Percentiles rank a stretch among this genome's conserved stretches.
These are phyloP conservation scores for Hypomesus transpacificus DNA, from an alignment of 2,113 vertebrate genomes.

Conservation along the genomic window DNA sequence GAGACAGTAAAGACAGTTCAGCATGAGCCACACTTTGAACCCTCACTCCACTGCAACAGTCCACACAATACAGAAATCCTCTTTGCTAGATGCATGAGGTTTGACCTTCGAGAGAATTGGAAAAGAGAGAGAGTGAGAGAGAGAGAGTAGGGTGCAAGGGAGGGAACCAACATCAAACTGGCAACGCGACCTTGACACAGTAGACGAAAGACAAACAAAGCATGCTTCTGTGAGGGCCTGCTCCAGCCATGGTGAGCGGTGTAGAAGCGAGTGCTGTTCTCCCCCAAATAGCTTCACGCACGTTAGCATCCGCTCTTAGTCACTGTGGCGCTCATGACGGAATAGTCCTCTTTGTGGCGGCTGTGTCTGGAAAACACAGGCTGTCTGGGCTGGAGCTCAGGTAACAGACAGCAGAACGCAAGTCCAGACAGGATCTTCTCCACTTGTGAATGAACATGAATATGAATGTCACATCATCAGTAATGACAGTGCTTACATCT, in stretches of 20 bases:
- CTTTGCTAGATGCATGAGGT: constrained; percentile 39
- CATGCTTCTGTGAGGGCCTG: constrained; percentile 46
- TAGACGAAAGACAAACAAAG: constrained; percentile 61
- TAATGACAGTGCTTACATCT: constrained; percentile 27
- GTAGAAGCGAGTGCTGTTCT: constrained; percentile 54
- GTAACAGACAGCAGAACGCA: constrained; percentile 32
- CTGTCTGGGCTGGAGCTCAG: constrained; percentile 17
- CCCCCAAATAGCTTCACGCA: constrained; percentile 21
- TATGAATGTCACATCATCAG: constrained; percentile 17
- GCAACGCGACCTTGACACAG: constrained; percentile 58
- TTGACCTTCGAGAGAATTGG: background rate
- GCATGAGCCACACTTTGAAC: no score
- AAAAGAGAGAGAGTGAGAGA: constrained; percentile 39
- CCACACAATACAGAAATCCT: background rate
- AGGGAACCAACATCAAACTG: constrained; percentile 35
- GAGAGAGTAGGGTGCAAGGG: background rate
- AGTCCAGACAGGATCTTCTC: constrained; percentile 15
- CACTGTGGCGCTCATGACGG: constrained; percentile 58
- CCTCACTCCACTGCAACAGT: no score
- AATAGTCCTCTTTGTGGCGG: constrained; percentile 37
- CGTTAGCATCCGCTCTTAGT: constrained; percentile 49
- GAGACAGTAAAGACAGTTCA: no score
- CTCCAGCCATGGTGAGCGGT: constrained; percentile 51
- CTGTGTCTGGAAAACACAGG: constrained; percentile 5
- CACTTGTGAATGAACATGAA: constrained; percentile 17